phyloP scores from a whole-genome alignment of 2,797 vertebrate species.

The Ambastaia sidthimunki region DNA sequence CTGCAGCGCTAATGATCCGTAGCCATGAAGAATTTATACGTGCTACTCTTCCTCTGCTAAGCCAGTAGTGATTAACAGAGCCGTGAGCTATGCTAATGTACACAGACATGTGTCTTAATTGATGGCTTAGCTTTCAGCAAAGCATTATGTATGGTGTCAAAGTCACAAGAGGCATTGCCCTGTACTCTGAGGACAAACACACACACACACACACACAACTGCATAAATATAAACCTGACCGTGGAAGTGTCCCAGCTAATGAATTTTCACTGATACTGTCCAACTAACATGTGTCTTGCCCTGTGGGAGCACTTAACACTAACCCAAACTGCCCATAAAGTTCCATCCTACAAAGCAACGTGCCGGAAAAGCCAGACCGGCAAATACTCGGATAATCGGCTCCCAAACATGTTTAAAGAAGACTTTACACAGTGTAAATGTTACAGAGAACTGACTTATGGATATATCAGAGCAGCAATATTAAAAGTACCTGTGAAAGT shows the following conservation, averaged over 20 bases:
- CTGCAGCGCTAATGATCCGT: conserved; percentile 35
- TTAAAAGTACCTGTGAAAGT: no score
- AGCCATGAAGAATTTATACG: conserved; percentile 33
- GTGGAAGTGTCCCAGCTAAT: conserved; percentile 33
- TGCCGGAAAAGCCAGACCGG: not conserved
- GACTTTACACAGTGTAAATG: not conserved
- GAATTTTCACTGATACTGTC: conserved; percentile 32
- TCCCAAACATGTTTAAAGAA: not conserved
- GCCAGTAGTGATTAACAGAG: conserved; percentile 40
- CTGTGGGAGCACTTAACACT: conserved; percentile 36
- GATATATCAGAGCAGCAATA: no score
- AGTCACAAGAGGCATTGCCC: conserved; percentile 36
- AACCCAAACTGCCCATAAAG: conserved; percentile 27
- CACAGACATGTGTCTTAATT: conserved; percentile 29
- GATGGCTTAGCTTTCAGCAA: conserved; percentile 35
- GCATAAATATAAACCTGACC: conserved; percentile 5
- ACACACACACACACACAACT: conserved; percentile 29
- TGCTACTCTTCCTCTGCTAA: not conserved
- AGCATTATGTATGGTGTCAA: conserved; percentile 34
- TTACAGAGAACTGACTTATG: no score
- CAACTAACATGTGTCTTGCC: not conserved
- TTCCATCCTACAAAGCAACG: not conserved
- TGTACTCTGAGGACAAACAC: conserved; percentile 34
- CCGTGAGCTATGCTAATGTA: conserved; percentile 47
- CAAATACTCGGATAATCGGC: not conserved